Evolutionary conservation across 2,113 vertebrate genomes (phyloP).

Genomic region (Callithrix jacchus): DNA sequence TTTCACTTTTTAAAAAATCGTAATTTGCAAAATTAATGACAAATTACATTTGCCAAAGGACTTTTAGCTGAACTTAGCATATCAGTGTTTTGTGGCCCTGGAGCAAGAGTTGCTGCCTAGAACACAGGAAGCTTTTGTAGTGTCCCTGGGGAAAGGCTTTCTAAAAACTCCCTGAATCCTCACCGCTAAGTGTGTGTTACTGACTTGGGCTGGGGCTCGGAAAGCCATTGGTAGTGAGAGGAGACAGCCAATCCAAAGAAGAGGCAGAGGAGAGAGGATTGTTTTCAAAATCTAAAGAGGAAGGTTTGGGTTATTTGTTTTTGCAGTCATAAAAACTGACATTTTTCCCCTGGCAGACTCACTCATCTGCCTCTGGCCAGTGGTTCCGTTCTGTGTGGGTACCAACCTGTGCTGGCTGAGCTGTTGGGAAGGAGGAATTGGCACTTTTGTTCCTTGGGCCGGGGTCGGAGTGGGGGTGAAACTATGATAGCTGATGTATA

Average conservation of each 20-base stretch:
- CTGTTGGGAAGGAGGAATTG: accelerated
- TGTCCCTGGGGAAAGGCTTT: not conserved
- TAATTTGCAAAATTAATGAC: not conserved
- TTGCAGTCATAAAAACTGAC: not conserved
- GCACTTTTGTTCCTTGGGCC: not conserved
- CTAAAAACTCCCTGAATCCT: not conserved
- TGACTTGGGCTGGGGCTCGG: too few species aligned
- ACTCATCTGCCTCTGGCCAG: not conserved
- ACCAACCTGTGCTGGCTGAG: accelerated
- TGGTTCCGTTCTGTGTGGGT: not conserved
- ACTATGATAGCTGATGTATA: not conserved
- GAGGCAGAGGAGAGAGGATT: accelerated
- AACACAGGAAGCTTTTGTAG: constrained; percentile 25
- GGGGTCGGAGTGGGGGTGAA: accelerated
- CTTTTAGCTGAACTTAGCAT: not conserved
- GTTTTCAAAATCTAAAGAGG: not conserved
- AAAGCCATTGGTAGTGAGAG: not conserved
- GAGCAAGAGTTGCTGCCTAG: not conserved
- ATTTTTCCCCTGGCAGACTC: too few species aligned
- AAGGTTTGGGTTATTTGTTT: not conserved
- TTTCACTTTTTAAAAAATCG: not conserved
- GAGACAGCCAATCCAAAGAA: not conserved
- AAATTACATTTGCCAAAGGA: not conserved
- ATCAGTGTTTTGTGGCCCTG: not conserved
- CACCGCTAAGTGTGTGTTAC: not conserved